phyloP scores from a whole-genome alignment of 2,797 vertebrate genomes.

The Myotis daubentonii region DNA sequence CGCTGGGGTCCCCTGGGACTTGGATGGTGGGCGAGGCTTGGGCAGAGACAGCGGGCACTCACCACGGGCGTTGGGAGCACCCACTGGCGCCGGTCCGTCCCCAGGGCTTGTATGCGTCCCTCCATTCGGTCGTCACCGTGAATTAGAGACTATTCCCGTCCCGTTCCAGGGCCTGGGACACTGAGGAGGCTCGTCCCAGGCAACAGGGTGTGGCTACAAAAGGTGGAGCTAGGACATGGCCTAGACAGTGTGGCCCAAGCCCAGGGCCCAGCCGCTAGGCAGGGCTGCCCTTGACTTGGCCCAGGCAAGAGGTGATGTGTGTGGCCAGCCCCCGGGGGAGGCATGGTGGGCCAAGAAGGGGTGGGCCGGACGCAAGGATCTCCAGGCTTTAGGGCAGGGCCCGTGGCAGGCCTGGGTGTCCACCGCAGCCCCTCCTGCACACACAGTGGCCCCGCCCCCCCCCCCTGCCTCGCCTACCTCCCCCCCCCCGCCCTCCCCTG shows the following conservation, averaged over 20 bases:
- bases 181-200: not conserved
- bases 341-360: fast-evolving
- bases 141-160: not conserved
- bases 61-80: fast-evolving
- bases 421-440: fast-evolving
- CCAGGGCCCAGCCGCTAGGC: not conserved
- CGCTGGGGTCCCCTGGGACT: not conserved
- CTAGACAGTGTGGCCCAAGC: no score
- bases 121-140: fast-evolving
- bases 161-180: not conserved
- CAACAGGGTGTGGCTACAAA: not conserved
- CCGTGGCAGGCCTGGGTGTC: not conserved
- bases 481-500: fast-evolving
- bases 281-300: not conserved
- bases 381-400: fast-evolving
- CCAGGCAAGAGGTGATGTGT: fast-evolving
- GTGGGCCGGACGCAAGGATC: fast-evolving
- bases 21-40: fast-evolving
- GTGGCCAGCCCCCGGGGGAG: not conserved
- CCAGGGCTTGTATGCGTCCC: fast-evolving
- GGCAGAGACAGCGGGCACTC: fast-evolving
- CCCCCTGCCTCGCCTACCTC: no score
- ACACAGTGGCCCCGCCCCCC: fast-evolving
- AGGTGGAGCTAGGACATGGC: not conserved
- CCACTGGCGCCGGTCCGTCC: fast-evolving